Base-by-base conservation (phyloP, 2,113 vertebrate genomes). In the Macrotis lagotis region DNA sequence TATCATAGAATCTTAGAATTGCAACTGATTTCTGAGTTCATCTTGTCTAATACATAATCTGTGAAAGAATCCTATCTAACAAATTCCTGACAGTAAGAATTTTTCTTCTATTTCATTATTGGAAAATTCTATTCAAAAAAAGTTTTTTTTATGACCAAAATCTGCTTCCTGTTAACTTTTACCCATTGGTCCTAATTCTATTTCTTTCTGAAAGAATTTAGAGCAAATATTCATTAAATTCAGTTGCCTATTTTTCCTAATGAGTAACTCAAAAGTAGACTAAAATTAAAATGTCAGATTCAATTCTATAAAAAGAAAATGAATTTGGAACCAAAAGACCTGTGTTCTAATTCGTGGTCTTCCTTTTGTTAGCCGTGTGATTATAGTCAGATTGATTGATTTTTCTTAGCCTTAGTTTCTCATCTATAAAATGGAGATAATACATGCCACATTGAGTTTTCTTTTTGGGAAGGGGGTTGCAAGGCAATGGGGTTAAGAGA, bases 111-210 rank as follows among this genome's bases (percentile, higher is more conserved):
- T 83, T 24, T n/a, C n/a, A 83, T 44, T 22, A 44, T n/a, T 44
- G n/a, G n/a, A 83, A 44, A 44, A 83, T 83, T 83, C 19, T 83
- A 83, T 51, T 55, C 8, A 59, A 25, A 95, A 37, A 11, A 8
- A 37, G n/a, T 1, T 90, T 94, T 93, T 14, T 2, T n/a, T 19
- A 92, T 89, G 90, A 49, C 53, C 94, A 66, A 93, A 94, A 89
- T 91, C 89, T 93, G 47, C 37, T 10, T 89, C 50, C 19, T 3
- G 52, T 3, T 95, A 51, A 91, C 37, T 50, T 91, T 47, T 19
- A 3, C n/a, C 95, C 11, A 55, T 51, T 88, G 48, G 92, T 51
- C 96, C 14, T 50, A n/a, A 92, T 83, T 59, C 49, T 92, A 25
- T 52, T 0, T 51, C 6, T 1, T 74, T 44, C 66, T 74, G 37